Evolutionary conservation across 1,140 invertebrate species (phyloP), one percentile per base, ranked within the genome.

Genomic region (Diorhabda elongata): DNA sequence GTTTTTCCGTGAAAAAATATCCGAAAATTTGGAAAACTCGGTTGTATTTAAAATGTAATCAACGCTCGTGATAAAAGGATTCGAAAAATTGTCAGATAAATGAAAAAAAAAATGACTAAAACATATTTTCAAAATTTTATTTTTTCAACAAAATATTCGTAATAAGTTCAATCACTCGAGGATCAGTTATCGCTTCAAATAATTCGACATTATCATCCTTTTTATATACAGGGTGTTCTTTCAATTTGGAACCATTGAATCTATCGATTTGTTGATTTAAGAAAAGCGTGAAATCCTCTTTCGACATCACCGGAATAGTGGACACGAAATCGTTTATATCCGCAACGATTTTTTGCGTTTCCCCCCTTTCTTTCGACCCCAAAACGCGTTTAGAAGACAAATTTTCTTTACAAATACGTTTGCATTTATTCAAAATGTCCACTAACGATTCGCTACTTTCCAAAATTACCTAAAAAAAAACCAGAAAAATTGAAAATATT

Each of bases 91-190:
- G 26, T 26, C 26, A 26, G 26, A 26, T 26, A 26, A 26, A 1
- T 26, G 26, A 2, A 26, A 26, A 26, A 26, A 26, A 26, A 26
- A 26, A 26, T 26, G 26, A 26, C 26, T 26, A 26, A 26, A 26
- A 26, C 26, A 26, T 26, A 26, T 26, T 26, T 26, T 26, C 26
- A 26, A 26, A 26, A 26, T 26, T 26, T 52, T 52, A 52, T 3
- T 52, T 52, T 8, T 52, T 52, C n/a, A 52, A 3, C 6, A 52
- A n/a, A 52, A 52, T 64, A 62, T 64, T 64, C 11, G 44, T 56
- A 41, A 64, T 72, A 43, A 75, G 56, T 26, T 70, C 64, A 44
- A 76, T 63, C 42, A 75, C 73, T 66, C 75, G 71, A 58, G 71
- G 68, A 69, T 73, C 63, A 26, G 68, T 67, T 26, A 74, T 47